phyloP scores from a whole-genome alignment of 2,113 vertebrate genomes.

The Trinectes maculatus region DNA sequence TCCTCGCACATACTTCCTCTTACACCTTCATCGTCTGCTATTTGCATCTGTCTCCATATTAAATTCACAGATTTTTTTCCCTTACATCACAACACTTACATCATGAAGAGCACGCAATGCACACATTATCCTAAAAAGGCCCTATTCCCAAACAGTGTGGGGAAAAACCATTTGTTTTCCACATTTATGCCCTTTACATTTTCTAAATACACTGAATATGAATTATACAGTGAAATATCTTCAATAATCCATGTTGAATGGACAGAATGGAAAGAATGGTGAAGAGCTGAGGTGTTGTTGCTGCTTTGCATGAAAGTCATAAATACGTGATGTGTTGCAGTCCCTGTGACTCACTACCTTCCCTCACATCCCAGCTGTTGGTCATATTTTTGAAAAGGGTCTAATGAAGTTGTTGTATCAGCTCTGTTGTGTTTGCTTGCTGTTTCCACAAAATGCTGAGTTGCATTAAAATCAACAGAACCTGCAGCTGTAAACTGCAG shows the following conservation, averaged over 20 bases:
- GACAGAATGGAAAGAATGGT: slow-evolving; percentile 17
- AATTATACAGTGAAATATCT: slow-evolving; percentile 9
- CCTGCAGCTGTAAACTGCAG: background rate
- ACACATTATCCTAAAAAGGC: too few relatives aligned
- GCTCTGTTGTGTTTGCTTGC: background rate
- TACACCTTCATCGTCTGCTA: too few relatives aligned
- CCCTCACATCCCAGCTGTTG: background rate
- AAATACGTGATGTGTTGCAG: slow-evolving; percentile 21
- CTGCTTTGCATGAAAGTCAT: slow-evolving; percentile 18
- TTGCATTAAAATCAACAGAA: slow-evolving; percentile 30
- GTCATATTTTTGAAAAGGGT: background rate
- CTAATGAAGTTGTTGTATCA: slow-evolving; percentile 5
- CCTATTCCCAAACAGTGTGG: too few relatives aligned
- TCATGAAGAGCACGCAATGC: too few relatives aligned
- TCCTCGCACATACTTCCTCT: too few relatives aligned
- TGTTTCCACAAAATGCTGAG: slow-evolving; percentile 19
- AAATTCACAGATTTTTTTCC: too few relatives aligned
- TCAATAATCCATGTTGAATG: background rate
- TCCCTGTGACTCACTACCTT: background rate
- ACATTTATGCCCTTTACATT: background rate
- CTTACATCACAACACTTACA: too few relatives aligned
- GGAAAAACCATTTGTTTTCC: too few relatives aligned
- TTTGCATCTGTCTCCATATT: too few relatives aligned
- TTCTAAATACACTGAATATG: background rate
- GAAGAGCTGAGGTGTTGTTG: slow-evolving; percentile 3